Evolutionary conservation across 2,888 invertebrate genomes (phyloP), one percentile per base, ranked within the genome.

Genomic region (Nymphalis polychloros): DNA sequence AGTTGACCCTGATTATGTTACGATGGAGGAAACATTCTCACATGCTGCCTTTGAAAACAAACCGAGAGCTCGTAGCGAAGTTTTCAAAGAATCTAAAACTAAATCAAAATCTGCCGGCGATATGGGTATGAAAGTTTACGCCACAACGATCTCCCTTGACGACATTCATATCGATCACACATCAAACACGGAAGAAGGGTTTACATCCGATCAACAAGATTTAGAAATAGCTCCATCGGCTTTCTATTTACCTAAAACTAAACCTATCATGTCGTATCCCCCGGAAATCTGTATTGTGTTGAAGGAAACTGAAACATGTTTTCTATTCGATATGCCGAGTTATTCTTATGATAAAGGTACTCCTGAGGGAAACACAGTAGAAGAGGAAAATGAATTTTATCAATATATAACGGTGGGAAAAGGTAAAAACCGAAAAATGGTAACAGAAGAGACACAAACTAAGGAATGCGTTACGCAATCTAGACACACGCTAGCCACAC

Each of bases 361-460:
- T 0, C 81, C 92, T 0, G 95, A 95, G 78, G 95, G 93, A 1
- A 83, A 82, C 48, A 73, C 75, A 0, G 93, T 95, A 0, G 94
- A 94, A 74, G 92, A 92, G 72, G 94, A 95, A 68, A 97, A 96
- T 82, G 92, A 93, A 69, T 89, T 87, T 63, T 97, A 97, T 77
- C 94, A 94, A 27, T 94, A 93, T 76, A 90, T 96, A 27, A 95
- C 95, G 0, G 87, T 92, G 0, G 96, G 96, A 0, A 94, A 94
- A 76, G 96, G 95, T 0, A 93, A 94, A 59, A 94, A 95, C 74
- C 90, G 96, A 8, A 95, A 96, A 81, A 93, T 94, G 76, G 88
- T 94, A 0, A 85, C 93, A n/a, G 93, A 95, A 10, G 96, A 96
- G 83, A 94, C 95, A 0, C 97, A 97, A 86, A 97, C 96, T 0